Conservation (phyloP, 2,797 vertebrate genomes). For the Rhynchonycteris naso region DNA sequence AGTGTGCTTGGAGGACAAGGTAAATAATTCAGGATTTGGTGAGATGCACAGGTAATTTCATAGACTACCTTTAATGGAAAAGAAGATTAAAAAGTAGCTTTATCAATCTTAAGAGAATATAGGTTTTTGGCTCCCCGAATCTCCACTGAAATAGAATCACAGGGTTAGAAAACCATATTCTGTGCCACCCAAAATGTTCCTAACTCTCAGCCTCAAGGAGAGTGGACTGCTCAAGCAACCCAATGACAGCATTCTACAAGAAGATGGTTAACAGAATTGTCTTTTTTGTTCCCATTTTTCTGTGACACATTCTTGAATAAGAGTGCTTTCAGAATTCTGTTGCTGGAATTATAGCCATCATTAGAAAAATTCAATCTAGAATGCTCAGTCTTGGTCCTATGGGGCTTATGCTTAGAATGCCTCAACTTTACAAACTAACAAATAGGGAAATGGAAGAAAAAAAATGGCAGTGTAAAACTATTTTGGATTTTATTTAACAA, state of each 20-base stretch:
- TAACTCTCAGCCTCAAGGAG: neutral
- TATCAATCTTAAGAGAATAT: neutral
- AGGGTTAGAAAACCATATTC: neutral
- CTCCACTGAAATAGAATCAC: neutral
- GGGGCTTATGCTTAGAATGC: neutral
- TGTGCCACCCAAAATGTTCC: neutral
- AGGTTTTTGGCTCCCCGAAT: neutral
- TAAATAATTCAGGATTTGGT: neutral
- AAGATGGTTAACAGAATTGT: too few relatives aligned
- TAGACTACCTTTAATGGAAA: neutral
- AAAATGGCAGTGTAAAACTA: neutral
- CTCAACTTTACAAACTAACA: neutral
- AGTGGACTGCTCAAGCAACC: neutral
- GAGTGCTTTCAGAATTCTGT: neutral
- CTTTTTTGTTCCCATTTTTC: neutral
- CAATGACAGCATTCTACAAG: neutral
- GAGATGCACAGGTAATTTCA: neutral
- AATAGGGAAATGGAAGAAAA: slow-evolving; percentile 9
- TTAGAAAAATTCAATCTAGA: slow-evolving; percentile 48
- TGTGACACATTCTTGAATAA: neutral
- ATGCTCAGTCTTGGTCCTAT: neutral
- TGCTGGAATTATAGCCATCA: neutral
- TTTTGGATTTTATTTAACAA: neutral
- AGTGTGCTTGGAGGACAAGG: neutral
- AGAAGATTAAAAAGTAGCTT: neutral